These are phyloP conservation scores for Drosophila fungiperda DNA, from an alignment of 2,888 invertebrate genomes.

Conservation along the genomic window DNA sequence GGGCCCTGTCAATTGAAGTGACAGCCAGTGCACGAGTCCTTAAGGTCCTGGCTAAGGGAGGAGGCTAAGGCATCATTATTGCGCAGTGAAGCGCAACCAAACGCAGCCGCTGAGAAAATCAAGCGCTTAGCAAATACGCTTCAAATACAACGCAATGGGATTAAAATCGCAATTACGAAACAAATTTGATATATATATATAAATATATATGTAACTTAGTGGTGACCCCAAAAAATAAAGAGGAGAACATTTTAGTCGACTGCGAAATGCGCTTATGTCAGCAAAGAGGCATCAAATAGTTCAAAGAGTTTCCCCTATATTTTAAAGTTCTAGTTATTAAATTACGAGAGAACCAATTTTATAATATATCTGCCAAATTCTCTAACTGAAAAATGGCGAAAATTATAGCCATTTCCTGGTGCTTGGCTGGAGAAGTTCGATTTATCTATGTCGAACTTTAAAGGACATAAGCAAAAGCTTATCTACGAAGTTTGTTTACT, in stretches of 20 bases:
- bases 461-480: not conserved
- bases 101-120: slow-evolving; percentile 62
- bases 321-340: no score
- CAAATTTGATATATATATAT: not conserved
- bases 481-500: not conserved
- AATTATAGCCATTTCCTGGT: fast-evolving
- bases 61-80: slow-evolving; percentile 58
- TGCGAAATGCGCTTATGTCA: not conserved
- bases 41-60: slow-evolving; percentile 9
- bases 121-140: slow-evolving; percentile 53
- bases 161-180: slow-evolving; percentile 64
- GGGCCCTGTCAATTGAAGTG: slow-evolving; percentile 48
- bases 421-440: not conserved
- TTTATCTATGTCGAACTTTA: not conserved
- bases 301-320: no score
- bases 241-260: not conserved
- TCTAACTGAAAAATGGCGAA: not conserved
- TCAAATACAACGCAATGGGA: slow-evolving; percentile 68
- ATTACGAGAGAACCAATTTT: no score
- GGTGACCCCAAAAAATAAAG: slow-evolving; percentile 12
- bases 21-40: slow-evolving; percentile 21
- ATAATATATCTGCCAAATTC: no score
- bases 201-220: not conserved
- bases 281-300: not conserved
- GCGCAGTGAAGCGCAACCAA: slow-evolving; percentile 41